These are phyloP conservation scores for Lagenorhynchus albirostris DNA, from an alignment of 2,113 vertebrate genomes.

Conservation along the genomic window DNA sequence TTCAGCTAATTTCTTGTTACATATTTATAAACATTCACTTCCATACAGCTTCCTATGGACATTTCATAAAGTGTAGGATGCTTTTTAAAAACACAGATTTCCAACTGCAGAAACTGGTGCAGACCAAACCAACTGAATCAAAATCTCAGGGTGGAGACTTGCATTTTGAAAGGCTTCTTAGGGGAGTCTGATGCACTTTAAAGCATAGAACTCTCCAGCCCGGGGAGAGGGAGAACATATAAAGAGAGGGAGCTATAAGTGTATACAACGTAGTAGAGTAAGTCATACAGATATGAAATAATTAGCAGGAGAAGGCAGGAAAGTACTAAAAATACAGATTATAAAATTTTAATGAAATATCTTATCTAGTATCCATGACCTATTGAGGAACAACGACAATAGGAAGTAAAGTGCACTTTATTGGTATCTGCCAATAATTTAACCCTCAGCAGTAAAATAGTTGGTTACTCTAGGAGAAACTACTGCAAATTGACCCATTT, in stretches of 20 bases:
- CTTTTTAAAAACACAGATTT: slow-evolving; percentile 12
- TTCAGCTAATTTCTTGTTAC: background rate
- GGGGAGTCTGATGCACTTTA: background rate
- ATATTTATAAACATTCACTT: slow-evolving; percentile 34
- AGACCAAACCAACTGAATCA: background rate
- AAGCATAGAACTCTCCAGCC: background rate
- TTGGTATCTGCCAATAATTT: background rate
- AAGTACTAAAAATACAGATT: slow-evolving; percentile 9
- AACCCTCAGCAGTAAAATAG: background rate
- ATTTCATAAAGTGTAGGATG: background rate
- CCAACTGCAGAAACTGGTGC: background rate
- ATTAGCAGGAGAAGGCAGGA: background rate
- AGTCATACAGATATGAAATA: background rate
- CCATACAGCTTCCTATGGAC: background rate
- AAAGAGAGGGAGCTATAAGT: background rate
- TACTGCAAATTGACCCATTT: background rate
- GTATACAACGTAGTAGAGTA: background rate
- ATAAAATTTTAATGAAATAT: slow-evolving; percentile 5
- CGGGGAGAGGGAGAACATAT: background rate
- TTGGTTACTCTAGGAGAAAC: background rate
- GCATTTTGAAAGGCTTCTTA: background rate
- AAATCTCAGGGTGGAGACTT: background rate
- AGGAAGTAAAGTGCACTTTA: background rate
- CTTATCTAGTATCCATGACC: background rate
- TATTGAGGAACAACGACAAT: background rate